A percentile compares a stretch with the other conserved stretches of the same genome.
Evolutionary conservation across 92 coral and sea anemone genomes (phyloP).

Genomic region (Phenganax subtilis): DNA sequence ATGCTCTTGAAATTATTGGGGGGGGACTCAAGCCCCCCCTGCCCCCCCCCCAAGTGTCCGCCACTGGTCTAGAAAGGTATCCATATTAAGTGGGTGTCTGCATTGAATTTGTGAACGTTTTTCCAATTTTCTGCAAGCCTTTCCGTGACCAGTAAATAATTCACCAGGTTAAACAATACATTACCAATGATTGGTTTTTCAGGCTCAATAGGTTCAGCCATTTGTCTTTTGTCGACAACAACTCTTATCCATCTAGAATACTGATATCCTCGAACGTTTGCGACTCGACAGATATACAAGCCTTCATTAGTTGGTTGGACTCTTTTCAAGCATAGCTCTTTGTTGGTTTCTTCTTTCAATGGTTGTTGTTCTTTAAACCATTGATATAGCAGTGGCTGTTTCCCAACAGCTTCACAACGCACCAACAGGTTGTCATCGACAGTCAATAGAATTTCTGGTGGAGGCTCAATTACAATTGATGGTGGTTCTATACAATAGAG

Average conservation of each 20-base stretch:
- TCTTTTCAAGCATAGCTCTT: conserved; percentile 49
- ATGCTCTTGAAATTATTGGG: too few species aligned
- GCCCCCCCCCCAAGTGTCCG: too few species aligned
- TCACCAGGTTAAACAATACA: neutral
- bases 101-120: too few species aligned
- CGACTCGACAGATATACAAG: conserved; percentile 71
- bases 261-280: conserved; percentile 47
- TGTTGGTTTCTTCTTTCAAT: conserved; percentile 44
- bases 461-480: conserved; percentile 52
- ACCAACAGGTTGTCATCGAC: conserved; percentile 48
- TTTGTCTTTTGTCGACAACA: conserved; percentile 40
- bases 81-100: too few species aligned
- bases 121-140: too few species aligned
- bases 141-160: neutral
- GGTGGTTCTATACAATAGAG: conserved; percentile 51
- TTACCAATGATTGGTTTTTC: conserved; percentile 13
- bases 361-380: conserved; percentile 72
- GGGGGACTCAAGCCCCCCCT: too few species aligned
- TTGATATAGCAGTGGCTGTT: conserved; percentile 59
- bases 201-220: neutral
- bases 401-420: conserved; percentile 62
- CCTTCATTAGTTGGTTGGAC: conserved; percentile 57
- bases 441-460: conserved; percentile 39
- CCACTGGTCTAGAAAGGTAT: too few species aligned
- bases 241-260: conserved; percentile 78